A percentile compares a stretch with the other conserved stretches of the same genome.
phyloP scores from a whole-genome alignment of 2,888 invertebrate species.

The Mesoligia furuncula region DNA sequence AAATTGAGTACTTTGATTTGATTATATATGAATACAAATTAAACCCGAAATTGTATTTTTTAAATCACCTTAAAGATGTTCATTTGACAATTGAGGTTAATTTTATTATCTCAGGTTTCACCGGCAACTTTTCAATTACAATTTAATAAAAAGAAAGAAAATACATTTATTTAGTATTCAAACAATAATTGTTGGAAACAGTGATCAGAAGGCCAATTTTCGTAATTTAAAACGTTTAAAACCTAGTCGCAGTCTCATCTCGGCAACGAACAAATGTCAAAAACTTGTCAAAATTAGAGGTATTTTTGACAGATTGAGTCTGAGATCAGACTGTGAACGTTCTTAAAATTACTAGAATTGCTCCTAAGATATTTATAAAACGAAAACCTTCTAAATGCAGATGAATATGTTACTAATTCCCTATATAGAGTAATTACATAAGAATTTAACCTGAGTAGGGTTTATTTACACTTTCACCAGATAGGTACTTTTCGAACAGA shows the following conservation, averaged over 20 bases:
- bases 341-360: no score
- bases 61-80: background rate
- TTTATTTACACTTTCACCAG: background rate
- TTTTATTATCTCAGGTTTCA: slow-evolving; percentile 1
- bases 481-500: background rate
- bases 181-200: background rate
- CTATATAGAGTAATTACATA: no score
- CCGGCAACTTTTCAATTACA: background rate
- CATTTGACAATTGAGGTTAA: background rate
- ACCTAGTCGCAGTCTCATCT: no score
- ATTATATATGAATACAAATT: no score
- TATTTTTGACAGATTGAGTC: no score
- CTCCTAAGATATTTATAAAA: no score
- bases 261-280: no score
- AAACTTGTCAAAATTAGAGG: no score
- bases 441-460: background rate
- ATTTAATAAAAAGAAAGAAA: no score
- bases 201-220: no score
- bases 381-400: background rate
- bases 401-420: background rate
- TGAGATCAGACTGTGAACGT: no score
- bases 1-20: background rate
- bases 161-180: background rate
- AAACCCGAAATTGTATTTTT: background rate
- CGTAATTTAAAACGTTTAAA: no score